Base-by-base conservation (phyloP, 2,888 invertebrate species). In the Ichneumoninae sp. region DNA sequence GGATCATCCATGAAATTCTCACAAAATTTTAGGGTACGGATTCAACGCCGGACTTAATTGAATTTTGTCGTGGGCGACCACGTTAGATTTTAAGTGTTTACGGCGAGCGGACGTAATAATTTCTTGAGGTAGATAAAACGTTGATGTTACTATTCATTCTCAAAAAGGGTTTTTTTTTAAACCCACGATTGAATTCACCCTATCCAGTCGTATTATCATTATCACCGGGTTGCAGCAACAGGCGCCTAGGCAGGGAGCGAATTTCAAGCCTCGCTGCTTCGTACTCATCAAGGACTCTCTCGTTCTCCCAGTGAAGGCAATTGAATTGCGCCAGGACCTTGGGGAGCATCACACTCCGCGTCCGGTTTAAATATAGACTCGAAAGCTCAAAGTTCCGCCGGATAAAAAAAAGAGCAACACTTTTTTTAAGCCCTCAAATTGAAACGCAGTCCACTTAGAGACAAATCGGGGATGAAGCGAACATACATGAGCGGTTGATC, bases 241-340 rank as follows among this genome's bases (percentile, higher is more conserved):
- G 78, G 78, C 83, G 44, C 33, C 63, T 47, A 57, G 70, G 74
- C 19, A 44, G 26, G 54, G 75, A 83, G 75, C 66, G 63, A 83
- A 83, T 83, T 79, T 83, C 74, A 79, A 74, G 83, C 78, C 40
- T 65, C 33, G 69, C 69, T 69, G 74, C 6, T 54, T 47, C 54
- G 19, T 63, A 54, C 73, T 66, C 73, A 74, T 78, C 68, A 50
- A 82, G 83, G 26, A 33, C 66, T 66, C 50, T 36, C 54, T 66
- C 50, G 36, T 47, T 36, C 54, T 78, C 69, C 33, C 69, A 44
- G 60, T 57, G 47, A 44, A 66, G 63, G 47, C 70, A 75, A 80
- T 83, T 83, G 75, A 83, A 83, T 80, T 75, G 66, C 33, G 40
- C 47, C 22, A 66, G 69, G 52, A 76, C 26, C 44, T 65, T 81